These are phyloP conservation scores for Crossoptilon crossoptilon DNA, from an alignment of 2,797 vertebrate species.

Conservation along the genomic window DNA sequence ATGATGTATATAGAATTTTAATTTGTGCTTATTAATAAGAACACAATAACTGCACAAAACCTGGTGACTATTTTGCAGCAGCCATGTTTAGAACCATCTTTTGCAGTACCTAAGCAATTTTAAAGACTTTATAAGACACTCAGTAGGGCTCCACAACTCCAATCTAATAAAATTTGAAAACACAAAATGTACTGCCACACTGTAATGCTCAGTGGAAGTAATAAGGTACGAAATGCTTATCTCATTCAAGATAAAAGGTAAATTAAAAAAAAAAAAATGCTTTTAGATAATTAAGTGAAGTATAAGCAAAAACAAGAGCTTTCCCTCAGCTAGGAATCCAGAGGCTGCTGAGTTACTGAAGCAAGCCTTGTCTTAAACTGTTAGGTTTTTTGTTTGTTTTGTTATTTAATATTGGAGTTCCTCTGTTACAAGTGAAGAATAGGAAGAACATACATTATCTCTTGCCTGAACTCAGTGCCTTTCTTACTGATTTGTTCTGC, in stretches of 20 bases:
- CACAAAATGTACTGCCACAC: neutral
- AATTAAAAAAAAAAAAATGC: neutral
- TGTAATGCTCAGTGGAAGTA: neutral
- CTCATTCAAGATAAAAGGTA: neutral
- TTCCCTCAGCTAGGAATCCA: neutral
- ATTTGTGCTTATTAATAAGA: neutral
- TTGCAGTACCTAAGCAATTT: neutral
- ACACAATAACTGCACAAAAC: neutral
- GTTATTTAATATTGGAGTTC: neutral
- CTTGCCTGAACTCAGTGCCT: neutral
- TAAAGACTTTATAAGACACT: neutral
- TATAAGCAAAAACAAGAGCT: neutral
- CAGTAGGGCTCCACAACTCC: neutral
- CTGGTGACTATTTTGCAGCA: neutral
- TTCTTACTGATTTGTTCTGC: fast-evolving
- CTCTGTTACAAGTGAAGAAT: neutral
- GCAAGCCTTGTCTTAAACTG: fast-evolving
- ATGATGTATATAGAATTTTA: neutral
- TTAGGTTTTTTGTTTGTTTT: neutral
- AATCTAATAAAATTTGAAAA: neutral
- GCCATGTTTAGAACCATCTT: neutral
- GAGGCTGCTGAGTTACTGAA: neutral
- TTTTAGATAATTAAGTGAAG: neutral
- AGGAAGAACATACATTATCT: neutral
- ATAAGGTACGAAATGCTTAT: neutral